These are phyloP conservation scores for Notodromas monacha DNA, from an alignment of 2,888 invertebrate genomes.

Conservation along the genomic window DNA sequence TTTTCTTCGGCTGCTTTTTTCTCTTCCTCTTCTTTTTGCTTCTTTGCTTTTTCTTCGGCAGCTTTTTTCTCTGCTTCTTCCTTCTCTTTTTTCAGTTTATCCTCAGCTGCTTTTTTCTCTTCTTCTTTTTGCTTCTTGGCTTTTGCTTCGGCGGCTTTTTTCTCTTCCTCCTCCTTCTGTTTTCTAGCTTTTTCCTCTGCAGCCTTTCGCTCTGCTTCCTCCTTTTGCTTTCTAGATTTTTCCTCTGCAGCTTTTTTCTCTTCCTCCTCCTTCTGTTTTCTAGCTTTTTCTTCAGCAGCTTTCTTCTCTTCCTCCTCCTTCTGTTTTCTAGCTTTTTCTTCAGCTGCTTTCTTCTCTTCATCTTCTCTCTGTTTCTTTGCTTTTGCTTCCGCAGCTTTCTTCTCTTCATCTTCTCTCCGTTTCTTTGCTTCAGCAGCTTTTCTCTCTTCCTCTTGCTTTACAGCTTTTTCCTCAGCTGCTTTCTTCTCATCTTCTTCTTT, in stretches of 20 bases:
- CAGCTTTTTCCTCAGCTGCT: constrained; percentile 6
- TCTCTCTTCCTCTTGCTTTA: constrained; percentile 8
- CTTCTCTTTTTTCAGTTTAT: constrained; percentile 5
- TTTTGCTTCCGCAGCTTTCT: constrained; percentile 10
- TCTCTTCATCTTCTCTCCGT: constrained; percentile 5
- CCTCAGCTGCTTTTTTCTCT: constrained; percentile 6
- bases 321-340: constrained; percentile 12
- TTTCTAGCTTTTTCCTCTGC: background rate
- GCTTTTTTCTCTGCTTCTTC: background rate
- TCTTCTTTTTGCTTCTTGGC: constrained; percentile 8
- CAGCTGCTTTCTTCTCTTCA: constrained; percentile 11
- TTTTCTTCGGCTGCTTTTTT: background rate
- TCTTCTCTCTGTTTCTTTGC: constrained; percentile 8
- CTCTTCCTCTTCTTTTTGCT: constrained; percentile 1
- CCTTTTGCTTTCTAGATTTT: background rate
- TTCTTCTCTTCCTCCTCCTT: constrained; percentile 11
- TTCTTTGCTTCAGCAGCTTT: constrained; percentile 8
- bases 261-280: constrained; percentile 6
- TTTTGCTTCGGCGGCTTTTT: constrained; percentile 8
- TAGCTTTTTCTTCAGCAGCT: constrained; percentile 12
- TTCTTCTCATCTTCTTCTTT: background rate
- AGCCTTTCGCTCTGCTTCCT: constrained; percentile 6
- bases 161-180: constrained; percentile 6
- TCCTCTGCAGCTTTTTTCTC: constrained; percentile 5
- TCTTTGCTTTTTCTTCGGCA: constrained; percentile 5